Evolutionary conservation across 2,113 vertebrate species (phyloP).

Genomic region (Trogon melanurus): DNA sequence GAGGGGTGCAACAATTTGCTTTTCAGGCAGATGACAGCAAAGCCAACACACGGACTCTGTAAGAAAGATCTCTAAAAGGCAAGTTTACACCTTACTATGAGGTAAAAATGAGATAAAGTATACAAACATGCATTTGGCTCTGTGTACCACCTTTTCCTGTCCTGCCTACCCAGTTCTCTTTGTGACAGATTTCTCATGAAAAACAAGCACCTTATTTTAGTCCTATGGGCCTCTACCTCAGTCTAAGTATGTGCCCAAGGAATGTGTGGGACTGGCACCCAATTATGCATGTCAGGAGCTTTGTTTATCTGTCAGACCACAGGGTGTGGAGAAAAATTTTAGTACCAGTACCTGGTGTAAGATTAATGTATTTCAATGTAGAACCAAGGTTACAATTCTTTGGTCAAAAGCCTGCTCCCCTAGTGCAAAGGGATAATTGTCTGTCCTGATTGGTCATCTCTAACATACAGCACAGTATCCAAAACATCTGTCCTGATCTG

Average conservation of each 20-base stretch:
- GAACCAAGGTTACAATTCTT: neutral
- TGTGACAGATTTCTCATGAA: neutral
- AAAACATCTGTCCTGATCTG: neutral
- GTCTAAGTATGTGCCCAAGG: neutral
- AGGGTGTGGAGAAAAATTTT: neutral
- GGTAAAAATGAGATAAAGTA: neutral
- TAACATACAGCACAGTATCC: rapidly evolving
- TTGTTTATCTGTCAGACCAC: neutral
- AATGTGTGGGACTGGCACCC: neutral
- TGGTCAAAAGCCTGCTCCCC: neutral
- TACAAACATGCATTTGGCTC: neutral
- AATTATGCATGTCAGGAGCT: neutral
- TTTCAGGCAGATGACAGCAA: neutral
- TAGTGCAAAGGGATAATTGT: neutral
- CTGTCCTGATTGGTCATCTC: neutral
- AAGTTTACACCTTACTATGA: rapidly evolving
- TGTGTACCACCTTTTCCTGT: neutral
- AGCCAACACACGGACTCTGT: neutral
- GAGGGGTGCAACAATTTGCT: neutral
- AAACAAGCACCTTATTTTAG: neutral
- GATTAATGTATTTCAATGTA: neutral
- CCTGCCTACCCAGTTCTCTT: neutral
- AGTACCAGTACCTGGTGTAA: neutral
- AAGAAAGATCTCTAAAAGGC: neutral
- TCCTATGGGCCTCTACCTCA: neutral